A percentile compares a stretch with the other conserved stretches of the same genome.
Conservation (phyloP, 2,113 vertebrate genomes). For the Tupaia chinensis region DNA sequence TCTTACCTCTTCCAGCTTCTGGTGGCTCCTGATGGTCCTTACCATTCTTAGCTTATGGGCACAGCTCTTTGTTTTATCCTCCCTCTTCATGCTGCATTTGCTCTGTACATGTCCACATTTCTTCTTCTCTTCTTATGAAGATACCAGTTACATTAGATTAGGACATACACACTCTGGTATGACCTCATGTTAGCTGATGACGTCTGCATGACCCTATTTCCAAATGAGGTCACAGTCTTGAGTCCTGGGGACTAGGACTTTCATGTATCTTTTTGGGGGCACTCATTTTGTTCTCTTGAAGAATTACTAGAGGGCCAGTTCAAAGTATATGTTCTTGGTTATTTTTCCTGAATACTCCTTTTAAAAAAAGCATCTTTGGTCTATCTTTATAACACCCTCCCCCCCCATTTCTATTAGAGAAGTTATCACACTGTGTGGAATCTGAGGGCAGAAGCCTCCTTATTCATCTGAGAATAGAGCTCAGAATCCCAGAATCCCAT, state of each 20-base stretch:
- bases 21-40: background rate
- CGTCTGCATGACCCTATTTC: background rate
- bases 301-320: background rate
- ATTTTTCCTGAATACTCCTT: background rate
- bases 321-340: background rate
- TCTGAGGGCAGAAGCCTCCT: background rate
- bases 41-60: background rate
- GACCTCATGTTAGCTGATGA: background rate
- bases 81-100: background rate
- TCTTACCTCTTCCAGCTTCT: background rate
- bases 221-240: background rate
- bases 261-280: background rate
- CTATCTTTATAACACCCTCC: background rate
- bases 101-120: background rate
- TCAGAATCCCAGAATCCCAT: background rate
- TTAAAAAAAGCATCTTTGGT: background rate
- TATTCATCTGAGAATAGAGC: background rate
- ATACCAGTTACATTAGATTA: background rate
- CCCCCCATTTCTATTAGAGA: background rate
- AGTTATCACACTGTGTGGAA: background rate
- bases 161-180: background rate
- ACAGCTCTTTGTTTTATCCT: background rate
- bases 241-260: background rate
- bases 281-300: constrained; percentile 4
- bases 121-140: background rate